These are phyloP conservation scores for Chrysaora quinquecirrha DNA, from an alignment of 30 jellyfish, hydroid and myxozoan species.

Conservation along the genomic window DNA sequence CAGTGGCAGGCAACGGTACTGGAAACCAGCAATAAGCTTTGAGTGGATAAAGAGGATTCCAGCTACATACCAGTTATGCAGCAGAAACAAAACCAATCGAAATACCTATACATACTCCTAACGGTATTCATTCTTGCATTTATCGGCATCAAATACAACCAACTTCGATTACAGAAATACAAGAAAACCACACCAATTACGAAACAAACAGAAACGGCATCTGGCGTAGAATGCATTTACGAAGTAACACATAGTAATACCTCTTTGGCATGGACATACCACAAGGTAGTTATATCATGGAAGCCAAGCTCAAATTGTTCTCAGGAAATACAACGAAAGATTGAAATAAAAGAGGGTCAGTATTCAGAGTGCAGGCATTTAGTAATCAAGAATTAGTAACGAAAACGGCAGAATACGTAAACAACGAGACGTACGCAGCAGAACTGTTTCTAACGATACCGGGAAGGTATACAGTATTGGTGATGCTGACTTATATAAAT, in stretches of 20 bases:
- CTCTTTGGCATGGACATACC: slow-evolving; percentile 64
- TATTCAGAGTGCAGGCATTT: slow-evolving; percentile 86
- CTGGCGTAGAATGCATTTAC: slow-evolving; percentile 36
- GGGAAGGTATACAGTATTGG: slow-evolving; percentile 69
- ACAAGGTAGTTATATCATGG: slow-evolving; percentile 49
- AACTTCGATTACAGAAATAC: neutral
- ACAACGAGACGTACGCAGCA: slow-evolving; percentile 78
- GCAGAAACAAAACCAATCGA: neutral
- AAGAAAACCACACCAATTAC: neutral
- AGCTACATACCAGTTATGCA: neutral
- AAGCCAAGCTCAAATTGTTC: slow-evolving; percentile 77
- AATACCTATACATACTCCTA: slow-evolving; percentile 6
- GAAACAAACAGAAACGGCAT: neutral
- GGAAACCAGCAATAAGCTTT: too few relatives aligned
- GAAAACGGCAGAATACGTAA: slow-evolving; percentile 46
- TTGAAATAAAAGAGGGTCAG: slow-evolving; percentile 64
- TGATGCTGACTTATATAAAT: slow-evolving; percentile 77
- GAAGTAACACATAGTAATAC: slow-evolving; percentile 10
- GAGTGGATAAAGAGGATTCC: too few relatives aligned
- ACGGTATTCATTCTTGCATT: slow-evolving; percentile 12
- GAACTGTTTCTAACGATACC: slow-evolving; percentile 75
- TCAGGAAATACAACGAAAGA: slow-evolving; percentile 17
- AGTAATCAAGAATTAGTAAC: slow-evolving; percentile 85
- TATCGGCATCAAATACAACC: slow-evolving; percentile 23
- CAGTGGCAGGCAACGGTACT: too few relatives aligned